Base-by-base conservation (phyloP, 2,797 vertebrate species). In the Lagocephalus sceleratus region DNA sequence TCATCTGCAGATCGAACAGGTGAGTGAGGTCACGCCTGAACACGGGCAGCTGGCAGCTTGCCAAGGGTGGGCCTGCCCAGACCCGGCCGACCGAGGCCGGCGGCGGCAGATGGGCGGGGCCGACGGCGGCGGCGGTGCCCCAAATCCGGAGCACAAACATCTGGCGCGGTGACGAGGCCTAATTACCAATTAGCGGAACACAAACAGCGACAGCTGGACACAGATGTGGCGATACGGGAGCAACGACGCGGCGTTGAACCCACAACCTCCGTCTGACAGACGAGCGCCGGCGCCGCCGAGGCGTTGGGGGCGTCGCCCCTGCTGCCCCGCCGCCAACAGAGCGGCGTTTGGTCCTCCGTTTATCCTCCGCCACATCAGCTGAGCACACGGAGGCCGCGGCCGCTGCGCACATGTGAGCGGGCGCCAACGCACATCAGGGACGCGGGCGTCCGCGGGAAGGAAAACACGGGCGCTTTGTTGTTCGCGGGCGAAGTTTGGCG, bases 31-130 rank as follows among this genome's bases (percentile, higher is more conserved):
- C 66, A 59, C 48, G 40, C 47, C 47, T 63, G 76, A 80, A 81
- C 74, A 75, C 14, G 21, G 60, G 55, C 51, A 72, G 63, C 79
- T 85, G 83, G 71, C 78, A 77, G 79, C 69, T 57, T 51, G 53
- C 78, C 53, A 62, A 68, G 51, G 58, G 47, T 64, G 62, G 35
- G 63, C 68, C 78, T 84, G 50, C 23, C 46, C 44, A 40, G 42
- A 54, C 39, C 40, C 41, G 22, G 54, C 21, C 55, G 29, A 55
- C 25, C 46, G 47, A 47, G 17, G 50, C 16, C 19, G n/a, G 32
- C 56, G 43, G 45, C 47, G 46, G 55, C 62, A 59, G 67, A 54
- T 61, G 66, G 63, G 47, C n/a, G 32, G 51, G 51, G 59, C 60
- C 50, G 40, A 55, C 32, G 40, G 47, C 38, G 46, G 50, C 57